Base-by-base conservation (phyloP, 2,888 invertebrate species). In the Neoascia interrupta region DNA sequence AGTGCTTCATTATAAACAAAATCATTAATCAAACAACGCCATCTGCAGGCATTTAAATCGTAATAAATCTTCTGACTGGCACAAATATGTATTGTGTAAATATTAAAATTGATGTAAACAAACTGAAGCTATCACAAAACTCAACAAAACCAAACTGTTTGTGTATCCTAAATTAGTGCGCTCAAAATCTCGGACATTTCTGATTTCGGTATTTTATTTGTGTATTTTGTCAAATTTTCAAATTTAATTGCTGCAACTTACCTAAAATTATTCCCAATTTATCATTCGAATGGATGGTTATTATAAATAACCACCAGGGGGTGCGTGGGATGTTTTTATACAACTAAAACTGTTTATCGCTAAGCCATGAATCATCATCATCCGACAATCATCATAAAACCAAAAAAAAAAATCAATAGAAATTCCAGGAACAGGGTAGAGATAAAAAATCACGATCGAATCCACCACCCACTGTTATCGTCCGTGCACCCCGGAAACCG, bases 381-480 rank as follows among this genome's bases (percentile, higher is more conserved):
- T 16, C 10, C 28, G 41, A 39, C 45, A 21, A 15, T 26, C 21
- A 23, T n/a, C 13, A 23, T 21, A 19, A 51, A 36, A 34, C 26
- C 39, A 13, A 28, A 37, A 21, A 37, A 16, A 28, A 28, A 28
- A 39, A 56, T 56, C 66, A 31, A 66, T 66, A 31, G 36, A 28
- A 66, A 56, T 66, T 56, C 66, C 47, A 37, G 19, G 56, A 66
- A 39, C 11, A n/a, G 15, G 21, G 8, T n/a, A 39, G 15, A 13
- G 34, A 31, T 21, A 41, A 31, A 8, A 31, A 63, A 64, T 34
- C 41, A 53, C 43, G 54, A 16, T 6, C 60, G 60, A n/a, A n/a
- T n/a, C n/a, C n/a, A n/a, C n/a, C n/a, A n/a, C 60, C 69, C 60
- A 70, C 69, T 60, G 37, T 43, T 60, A 61, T 60, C 43, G 21